Conservation (phyloP, 2,888 invertebrate genomes). For the Erannis defoliaria region DNA sequence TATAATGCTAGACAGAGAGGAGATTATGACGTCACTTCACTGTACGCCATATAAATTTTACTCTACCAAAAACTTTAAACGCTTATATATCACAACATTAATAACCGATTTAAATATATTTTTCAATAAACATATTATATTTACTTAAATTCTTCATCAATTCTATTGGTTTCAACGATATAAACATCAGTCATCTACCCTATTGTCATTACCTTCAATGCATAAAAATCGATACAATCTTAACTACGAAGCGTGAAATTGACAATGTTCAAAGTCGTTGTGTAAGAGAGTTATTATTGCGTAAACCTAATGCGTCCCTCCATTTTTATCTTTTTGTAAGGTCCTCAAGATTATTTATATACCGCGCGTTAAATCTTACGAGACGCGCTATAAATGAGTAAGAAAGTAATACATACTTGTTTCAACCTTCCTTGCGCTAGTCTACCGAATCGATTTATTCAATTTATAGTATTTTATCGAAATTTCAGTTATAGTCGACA, state of each 20-base stretch:
- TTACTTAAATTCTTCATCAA: no score
- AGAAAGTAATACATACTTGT: neutral
- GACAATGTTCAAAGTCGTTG: neutral
- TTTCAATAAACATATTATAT: no score
- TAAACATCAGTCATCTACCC: no score
- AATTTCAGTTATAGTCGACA: no score
- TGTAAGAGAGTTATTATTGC: neutral
- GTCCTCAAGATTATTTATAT: neutral
- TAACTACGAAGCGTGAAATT: neutral
- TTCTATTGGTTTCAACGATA: no score
- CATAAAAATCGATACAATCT: neutral
- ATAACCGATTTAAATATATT: no score
- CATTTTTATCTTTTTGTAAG: constrained; percentile 18
- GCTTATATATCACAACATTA: no score
- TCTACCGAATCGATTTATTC: neutral
- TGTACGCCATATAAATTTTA: no score
- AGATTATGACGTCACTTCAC: no score
- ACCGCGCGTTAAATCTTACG: neutral
- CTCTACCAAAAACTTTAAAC: no score
- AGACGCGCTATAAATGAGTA: neutral
- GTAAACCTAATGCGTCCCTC: constrained; percentile 13
- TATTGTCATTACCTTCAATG: neutral
- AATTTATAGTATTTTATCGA: no score
- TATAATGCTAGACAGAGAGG: no score
- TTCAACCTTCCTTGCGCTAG: neutral